Percentiles rank a stretch among this genome's conserved stretches.
Evolutionary conservation across 2,888 invertebrate genomes (phyloP).

Genomic region (Dendrolimus pini): DNA sequence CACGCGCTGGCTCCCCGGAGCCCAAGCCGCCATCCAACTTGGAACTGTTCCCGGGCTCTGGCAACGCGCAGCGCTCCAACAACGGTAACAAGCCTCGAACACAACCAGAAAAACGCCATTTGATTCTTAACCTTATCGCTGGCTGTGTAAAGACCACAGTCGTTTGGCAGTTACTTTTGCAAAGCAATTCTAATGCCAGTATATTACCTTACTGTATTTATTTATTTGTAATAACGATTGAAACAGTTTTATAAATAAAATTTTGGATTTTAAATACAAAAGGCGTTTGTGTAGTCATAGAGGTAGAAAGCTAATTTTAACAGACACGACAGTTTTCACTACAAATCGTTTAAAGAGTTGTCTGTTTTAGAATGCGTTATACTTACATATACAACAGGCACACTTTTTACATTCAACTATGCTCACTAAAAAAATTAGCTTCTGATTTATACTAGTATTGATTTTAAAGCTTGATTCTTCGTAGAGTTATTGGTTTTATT

Average conservation of each 20-base stretch:
- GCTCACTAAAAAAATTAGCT: background rate
- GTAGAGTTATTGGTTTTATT: background rate
- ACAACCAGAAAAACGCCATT: slow-evolving; percentile 9
- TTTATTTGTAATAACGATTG: no score
- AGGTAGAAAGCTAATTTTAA: background rate
- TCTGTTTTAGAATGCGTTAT: background rate
- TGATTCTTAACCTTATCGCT: slow-evolving; percentile 4
- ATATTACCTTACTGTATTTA: no score
- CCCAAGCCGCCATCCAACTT: slow-evolving; percentile 83
- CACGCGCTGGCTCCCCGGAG: slow-evolving; percentile 78
- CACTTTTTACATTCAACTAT: background rate
- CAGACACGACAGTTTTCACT: background rate
- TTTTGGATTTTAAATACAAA: background rate
- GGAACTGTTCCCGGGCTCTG: slow-evolving; percentile 81
- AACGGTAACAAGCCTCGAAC: slow-evolving; percentile 81
- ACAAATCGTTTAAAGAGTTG: background rate
- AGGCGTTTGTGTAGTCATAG: background rate
- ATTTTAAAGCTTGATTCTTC: background rate
- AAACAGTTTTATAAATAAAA: no score
- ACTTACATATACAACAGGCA: background rate
- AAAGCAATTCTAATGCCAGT: background rate
- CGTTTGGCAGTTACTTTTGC: background rate
- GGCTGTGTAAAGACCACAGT: background rate
- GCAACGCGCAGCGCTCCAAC: slow-evolving; percentile 82
- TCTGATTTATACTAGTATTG: background rate